Percentiles rank a stretch among this genome's conserved stretches.
Evolutionary conservation across 2,888 invertebrate species (phyloP).

Genomic region (Leucoptera coffeella): DNA sequence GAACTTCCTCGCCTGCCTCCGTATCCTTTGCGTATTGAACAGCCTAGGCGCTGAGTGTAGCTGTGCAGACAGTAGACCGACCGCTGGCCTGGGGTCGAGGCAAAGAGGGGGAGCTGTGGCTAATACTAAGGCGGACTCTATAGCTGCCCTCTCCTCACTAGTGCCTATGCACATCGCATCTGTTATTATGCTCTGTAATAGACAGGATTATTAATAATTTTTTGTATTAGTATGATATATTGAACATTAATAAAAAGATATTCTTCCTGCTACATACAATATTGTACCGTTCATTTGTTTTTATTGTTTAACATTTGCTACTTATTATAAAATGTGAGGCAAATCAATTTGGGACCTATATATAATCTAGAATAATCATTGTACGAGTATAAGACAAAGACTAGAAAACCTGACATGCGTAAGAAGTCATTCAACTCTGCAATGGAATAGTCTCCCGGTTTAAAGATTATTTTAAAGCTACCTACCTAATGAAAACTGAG

Average conservation of each 20-base stretch:
- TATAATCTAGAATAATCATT: not conserved
- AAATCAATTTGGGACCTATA: not conserved
- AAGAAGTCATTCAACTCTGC: no score
- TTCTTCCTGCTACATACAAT: no score
- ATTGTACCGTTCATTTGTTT: no score
- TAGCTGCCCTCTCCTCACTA: constrained; percentile 62
- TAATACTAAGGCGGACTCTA: constrained; percentile 81
- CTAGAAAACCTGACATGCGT: no score
- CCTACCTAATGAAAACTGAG: no score
- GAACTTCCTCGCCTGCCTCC: constrained; percentile 69
- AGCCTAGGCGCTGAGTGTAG: constrained; percentile 68
- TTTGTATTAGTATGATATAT: no score
- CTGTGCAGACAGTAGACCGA: constrained; percentile 69
- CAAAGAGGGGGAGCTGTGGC: constrained; percentile 84
- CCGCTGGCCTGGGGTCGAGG: constrained; percentile 80
- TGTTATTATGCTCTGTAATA: constrained; percentile 53
- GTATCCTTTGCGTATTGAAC: constrained; percentile 67
- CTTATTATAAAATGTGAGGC: no score
- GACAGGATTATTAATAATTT: not conserved
- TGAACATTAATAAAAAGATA: no score
- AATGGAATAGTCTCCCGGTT: no score
- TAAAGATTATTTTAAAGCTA: no score
- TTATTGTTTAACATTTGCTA: no score
- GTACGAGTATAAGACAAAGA: not conserved
- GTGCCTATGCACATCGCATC: constrained; percentile 60